Evolutionary conservation across 2,113 vertebrate genomes (phyloP).

Genomic region (Corythaixoides concolor): DNA sequence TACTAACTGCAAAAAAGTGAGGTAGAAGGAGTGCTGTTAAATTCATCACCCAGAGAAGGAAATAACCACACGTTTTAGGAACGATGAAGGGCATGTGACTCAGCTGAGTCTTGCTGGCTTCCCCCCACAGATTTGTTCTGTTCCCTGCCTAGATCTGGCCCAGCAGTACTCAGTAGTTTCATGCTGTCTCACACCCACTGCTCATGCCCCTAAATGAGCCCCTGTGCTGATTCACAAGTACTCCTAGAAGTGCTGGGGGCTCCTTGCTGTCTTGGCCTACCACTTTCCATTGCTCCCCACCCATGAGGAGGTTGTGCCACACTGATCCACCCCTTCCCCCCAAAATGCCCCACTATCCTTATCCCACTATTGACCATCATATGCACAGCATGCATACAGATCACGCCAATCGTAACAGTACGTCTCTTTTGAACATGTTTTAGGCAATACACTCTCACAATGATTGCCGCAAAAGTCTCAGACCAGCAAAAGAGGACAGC

Average conservation of each 20-base stretch:
- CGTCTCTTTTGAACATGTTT: neutral
- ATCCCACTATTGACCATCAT: neutral
- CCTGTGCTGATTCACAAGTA: neutral
- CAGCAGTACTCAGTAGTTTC: neutral
- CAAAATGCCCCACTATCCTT: neutral
- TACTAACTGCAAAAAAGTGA: neutral
- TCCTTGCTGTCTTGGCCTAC: neutral
- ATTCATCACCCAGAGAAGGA: neutral
- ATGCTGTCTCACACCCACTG: neutral
- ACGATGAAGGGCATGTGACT: neutral
- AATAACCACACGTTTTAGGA: neutral
- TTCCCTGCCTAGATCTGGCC: neutral
- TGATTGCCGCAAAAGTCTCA: neutral
- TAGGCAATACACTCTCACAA: neutral
- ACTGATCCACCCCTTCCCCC: neutral
- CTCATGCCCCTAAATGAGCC: neutral
- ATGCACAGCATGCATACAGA: neutral
- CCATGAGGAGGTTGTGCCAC: neutral
- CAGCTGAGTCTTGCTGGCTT: neutral
- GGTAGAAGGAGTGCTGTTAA: neutral
- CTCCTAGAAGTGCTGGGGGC: neutral
- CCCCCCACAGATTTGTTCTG: neutral
- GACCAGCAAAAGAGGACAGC: neutral
- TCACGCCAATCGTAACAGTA: rapidly evolving
- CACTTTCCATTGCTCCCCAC: neutral